Conservation (phyloP, 2,113 vertebrate species). For the Bagarius yarrelli region DNA sequence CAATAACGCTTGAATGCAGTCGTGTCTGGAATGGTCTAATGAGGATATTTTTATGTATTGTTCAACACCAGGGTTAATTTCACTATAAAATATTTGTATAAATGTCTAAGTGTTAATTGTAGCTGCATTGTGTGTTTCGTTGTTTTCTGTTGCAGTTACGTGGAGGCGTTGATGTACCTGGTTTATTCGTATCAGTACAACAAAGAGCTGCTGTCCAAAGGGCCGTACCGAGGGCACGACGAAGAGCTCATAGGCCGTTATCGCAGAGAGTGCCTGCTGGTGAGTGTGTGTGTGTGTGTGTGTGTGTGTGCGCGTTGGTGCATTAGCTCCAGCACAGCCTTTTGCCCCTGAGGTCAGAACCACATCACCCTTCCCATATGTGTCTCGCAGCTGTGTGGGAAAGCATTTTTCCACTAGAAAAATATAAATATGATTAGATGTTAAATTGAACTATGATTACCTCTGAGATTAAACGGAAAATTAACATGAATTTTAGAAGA, state of each 20-base stretch:
- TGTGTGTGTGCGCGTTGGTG: not conserved
- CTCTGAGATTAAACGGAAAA: not conserved
- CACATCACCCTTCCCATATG: constrained; percentile 20
- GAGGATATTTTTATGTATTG: not conserved
- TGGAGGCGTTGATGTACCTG: constrained; percentile 91
- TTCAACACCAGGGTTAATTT: not conserved
- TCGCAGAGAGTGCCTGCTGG: constrained; percentile 92
- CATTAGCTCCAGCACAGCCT: constrained; percentile 13
- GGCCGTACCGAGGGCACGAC: constrained; percentile 85
- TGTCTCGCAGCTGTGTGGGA: constrained; percentile 1
- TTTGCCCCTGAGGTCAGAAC: not conserved
- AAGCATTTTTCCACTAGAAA: not conserved
- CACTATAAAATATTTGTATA: not conserved
- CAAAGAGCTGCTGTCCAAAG: constrained; percentile 90
- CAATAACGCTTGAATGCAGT: not conserved
- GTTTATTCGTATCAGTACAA: constrained; percentile 94
- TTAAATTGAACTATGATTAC: not conserved
- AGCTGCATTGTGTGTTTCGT: not conserved
- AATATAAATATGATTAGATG: not conserved
- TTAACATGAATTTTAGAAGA: not conserved
- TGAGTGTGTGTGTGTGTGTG: constrained; percentile 69
- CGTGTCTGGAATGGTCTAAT: not conserved
- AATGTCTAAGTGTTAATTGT: not conserved
- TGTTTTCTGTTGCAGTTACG: constrained; percentile 75
- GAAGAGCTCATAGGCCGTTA: constrained; percentile 87